Percentiles rank a stretch among this genome's conserved stretches.
Conservation (phyloP, 1,140 invertebrate species). For the Drosophila equinoxialis region DNA sequence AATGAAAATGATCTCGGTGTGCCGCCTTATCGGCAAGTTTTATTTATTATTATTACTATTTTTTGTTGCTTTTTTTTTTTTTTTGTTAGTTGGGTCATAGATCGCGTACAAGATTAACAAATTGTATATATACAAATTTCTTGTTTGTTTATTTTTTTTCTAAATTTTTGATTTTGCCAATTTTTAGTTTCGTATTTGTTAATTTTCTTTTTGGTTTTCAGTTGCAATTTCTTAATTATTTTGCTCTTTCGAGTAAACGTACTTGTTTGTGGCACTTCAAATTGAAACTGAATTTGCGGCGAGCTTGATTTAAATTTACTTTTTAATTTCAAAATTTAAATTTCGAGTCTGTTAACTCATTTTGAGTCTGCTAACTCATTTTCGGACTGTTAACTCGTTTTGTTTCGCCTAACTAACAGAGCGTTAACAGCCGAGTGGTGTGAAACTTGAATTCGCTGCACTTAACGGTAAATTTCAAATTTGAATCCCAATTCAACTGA, state of each 20-base stretch:
- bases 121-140: neutral
- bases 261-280: slow-evolving; percentile 16
- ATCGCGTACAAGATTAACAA: slow-evolving; percentile 3
- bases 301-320: neutral
- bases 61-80: neutral
- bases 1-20: slow-evolving; percentile 1
- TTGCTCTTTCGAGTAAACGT: neutral
- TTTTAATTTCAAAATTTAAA: no score
- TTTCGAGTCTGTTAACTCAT: no score
- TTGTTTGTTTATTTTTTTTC: neutral
- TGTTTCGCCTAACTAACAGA: no score
- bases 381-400: no score
- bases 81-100: slow-evolving; percentile 6
- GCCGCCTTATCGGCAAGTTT: neutral
- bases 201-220: neutral
- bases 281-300: slow-evolving; percentile 7
- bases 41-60: neutral
- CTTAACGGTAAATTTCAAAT: no score
- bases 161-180: neutral
- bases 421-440: no score
- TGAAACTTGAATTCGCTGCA: no score
- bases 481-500: no score
- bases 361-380: no score
- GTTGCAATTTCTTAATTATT: neutral
- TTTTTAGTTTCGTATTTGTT: neutral